These are phyloP conservation scores for Bombyx mandarina DNA, from an alignment of 1,140 invertebrate genomes.

Conservation along the genomic window DNA sequence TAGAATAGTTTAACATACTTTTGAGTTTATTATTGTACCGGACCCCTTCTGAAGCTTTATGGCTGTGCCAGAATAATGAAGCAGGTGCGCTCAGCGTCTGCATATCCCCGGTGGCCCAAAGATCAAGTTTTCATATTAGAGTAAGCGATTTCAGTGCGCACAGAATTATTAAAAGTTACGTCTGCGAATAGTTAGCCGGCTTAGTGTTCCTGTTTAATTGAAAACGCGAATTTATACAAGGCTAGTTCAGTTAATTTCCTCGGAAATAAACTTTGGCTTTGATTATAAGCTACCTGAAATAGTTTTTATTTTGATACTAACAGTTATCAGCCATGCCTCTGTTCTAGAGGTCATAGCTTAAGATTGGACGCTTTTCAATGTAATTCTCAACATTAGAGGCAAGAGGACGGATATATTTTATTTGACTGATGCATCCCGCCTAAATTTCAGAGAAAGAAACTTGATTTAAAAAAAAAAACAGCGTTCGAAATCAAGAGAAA, in stretches of 20 bases:
- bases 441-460: too few relatives aligned
- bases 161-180: constrained; percentile 6
- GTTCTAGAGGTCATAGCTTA: too few relatives aligned
- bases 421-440: too few relatives aligned
- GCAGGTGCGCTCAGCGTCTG: constrained; percentile 1
- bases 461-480: too few relatives aligned
- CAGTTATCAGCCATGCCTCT: background rate
- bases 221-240: background rate
- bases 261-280: background rate
- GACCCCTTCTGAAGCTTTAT: too few relatives aligned
- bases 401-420: too few relatives aligned
- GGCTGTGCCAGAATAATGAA: background rate
- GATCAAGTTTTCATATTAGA: constrained; percentile 6
- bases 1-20: too few relatives aligned
- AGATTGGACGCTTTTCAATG: too few relatives aligned
- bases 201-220: background rate
- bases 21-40: background rate
- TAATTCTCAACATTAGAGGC: too few relatives aligned
- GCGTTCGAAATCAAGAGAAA: too few relatives aligned
- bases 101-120: constrained; percentile 6
- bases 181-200: constrained; percentile 4
- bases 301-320: background rate
- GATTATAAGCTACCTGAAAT: background rate
- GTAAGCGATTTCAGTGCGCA: constrained; percentile 5
- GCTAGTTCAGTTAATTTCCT: background rate